Evolutionary conservation across 2,888 invertebrate genomes (phyloP), one percentile per base, ranked within the genome.

Genomic region (Acleris laterana): DNA sequence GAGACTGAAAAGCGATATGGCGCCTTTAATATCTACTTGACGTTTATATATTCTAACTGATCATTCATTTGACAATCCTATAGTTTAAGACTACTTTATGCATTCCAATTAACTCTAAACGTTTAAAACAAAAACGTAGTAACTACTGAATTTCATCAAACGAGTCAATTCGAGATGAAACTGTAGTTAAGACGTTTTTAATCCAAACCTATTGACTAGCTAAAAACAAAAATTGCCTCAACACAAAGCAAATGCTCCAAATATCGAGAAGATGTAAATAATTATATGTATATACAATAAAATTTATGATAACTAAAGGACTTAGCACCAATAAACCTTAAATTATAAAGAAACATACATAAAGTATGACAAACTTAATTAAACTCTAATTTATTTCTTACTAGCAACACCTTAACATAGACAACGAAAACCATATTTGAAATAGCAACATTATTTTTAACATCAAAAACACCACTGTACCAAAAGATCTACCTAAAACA

Each of bases 401-500:
- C 60, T 61, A 60, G 60, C 60, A 65, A 65, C 65, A 65, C 55
- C 65, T 65, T 60, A 60, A 60, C 65, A 65, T 65, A 65, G 55
- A 65, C 65, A 65, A 65, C 65, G 60, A 65, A 63, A 65, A 65
- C 25, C 59, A 55, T 46, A 53, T 63, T 57, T 63, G 49, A 32
- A 56, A 61, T 53, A 20, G 65, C 55, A 65, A 60, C 65, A 65
- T 65, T 64, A 56, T 56, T 55, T 38, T 65, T 56, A 65, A 65
- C 60, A 61, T 61, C 44, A 56, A 65, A 64, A 65, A 65, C 65
- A 65, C 60, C 55, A 60, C 60, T 49, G 55, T 65, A 65, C 65
- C 65, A 65, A 65, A 64, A 61, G 28, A 55, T 60, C 65, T 65
- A 65, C 55, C 60, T 65, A 64, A 38, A 32, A 9, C 28, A 46